Conservation (phyloP, 1,140 invertebrate species). For the Gryllus bimaculatus region DNA sequence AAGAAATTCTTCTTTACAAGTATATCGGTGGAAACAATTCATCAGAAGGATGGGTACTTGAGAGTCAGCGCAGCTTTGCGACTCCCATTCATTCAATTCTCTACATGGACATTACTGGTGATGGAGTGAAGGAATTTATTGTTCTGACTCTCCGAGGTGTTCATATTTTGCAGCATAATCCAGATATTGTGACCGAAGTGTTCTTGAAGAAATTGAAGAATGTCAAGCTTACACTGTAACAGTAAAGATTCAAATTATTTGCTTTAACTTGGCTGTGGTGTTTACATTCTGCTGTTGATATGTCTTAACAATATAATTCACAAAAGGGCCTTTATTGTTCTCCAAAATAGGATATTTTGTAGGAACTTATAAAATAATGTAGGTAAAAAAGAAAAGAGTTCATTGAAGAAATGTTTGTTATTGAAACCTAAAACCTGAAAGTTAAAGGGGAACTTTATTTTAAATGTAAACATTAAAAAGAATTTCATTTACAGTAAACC, state of each 20-base stretch:
- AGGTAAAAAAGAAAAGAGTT: no score
- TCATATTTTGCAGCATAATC: conserved; percentile 53
- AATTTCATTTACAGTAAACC: no score
- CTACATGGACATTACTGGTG: conserved; percentile 55
- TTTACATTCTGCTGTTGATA: no score
- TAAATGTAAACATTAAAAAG: no score
- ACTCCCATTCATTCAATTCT: conserved; percentile 52
- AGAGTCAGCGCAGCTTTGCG: conserved; percentile 42
- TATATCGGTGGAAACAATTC: background rate
- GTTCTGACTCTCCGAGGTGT: conserved; percentile 57
- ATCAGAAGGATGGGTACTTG: conserved; percentile 35
- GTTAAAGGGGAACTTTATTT: no score
- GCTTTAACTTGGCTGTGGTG: no score
- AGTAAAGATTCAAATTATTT: background rate
- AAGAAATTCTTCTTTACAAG: conserved; percentile 32
- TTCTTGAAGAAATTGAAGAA: background rate
- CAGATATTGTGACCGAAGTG: background rate
- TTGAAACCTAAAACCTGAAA: no score
- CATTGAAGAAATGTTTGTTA: no score
- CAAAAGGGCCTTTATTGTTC: no score
- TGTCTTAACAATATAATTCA: no score
- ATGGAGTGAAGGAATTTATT: conserved; percentile 57
- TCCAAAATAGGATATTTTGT: no score
- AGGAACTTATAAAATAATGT: no score
- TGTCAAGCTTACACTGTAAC: background rate